These are phyloP conservation scores for Empis livida DNA, from an alignment of 2,888 invertebrate genomes.

Conservation along the genomic window DNA sequence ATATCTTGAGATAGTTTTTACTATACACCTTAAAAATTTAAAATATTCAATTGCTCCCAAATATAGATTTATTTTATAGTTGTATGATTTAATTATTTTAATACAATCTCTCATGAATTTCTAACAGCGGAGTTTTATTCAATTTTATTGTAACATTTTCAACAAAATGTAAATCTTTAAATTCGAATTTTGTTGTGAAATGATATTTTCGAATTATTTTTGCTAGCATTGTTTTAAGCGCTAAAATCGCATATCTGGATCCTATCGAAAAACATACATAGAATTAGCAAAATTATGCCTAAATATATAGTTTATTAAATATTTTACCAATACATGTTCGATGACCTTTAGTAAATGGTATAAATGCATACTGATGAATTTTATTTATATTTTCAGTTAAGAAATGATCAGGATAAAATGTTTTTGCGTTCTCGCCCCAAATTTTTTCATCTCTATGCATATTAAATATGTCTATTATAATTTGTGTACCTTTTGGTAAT, in stretches of 20 bases:
- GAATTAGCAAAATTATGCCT: slow-evolving; percentile 10
- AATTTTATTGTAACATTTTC: background rate
- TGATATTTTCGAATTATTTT: background rate
- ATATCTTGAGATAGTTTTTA: too few species aligned
- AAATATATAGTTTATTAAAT: too few species aligned
- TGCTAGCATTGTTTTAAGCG: background rate
- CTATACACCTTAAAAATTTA: too few species aligned
- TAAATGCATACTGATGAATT: slow-evolving; percentile 19
- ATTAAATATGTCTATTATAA: slow-evolving; percentile 26
- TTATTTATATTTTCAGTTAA: background rate
- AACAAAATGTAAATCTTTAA: background rate
- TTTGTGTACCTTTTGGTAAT: slow-evolving; percentile 26
- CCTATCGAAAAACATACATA: too few species aligned
- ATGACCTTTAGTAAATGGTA: slow-evolving; percentile 31
- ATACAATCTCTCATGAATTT: background rate
- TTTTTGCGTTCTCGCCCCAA: slow-evolving; percentile 29
- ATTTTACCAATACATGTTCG: slow-evolving; percentile 30
- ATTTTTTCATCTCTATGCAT: slow-evolving; percentile 27
- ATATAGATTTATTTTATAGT: too few species aligned
- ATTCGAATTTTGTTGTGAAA: background rate
- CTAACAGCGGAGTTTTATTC: background rate
- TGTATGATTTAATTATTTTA: too few species aligned
- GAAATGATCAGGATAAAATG: slow-evolving; percentile 19
- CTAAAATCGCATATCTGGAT: background rate
- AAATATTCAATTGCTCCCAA: too few species aligned